These are phyloP conservation scores for Naso thynnoides DNA, from an alignment of 2,797 vertebrate species.

Conservation along the genomic window DNA sequence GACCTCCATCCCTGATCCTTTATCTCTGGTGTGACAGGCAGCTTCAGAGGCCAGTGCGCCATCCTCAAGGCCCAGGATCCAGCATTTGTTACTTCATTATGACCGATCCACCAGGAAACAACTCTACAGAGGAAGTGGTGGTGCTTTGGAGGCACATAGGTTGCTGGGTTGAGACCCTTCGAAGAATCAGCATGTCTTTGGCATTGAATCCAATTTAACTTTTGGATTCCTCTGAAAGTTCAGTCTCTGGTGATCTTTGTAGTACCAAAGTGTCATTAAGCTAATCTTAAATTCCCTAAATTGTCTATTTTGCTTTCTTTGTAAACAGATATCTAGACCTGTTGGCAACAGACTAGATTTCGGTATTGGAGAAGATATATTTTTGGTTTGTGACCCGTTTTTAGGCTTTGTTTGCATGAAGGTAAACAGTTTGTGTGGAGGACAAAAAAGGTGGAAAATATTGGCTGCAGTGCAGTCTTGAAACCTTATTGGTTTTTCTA, in stretches of 20 bases:
- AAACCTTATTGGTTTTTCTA: too few relatives aligned
- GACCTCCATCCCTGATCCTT: conserved; percentile 47
- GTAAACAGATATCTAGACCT: too few relatives aligned
- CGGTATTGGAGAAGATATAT: too few relatives aligned
- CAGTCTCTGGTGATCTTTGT: background rate
- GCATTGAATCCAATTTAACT: background rate
- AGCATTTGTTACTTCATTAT: conserved; percentile 42
- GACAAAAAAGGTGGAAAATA: too few relatives aligned
- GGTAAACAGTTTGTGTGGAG: too few relatives aligned
- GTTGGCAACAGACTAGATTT: too few relatives aligned
- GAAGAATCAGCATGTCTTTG: background rate
- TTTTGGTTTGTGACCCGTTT: too few relatives aligned
- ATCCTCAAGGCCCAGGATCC: conserved; percentile 22
- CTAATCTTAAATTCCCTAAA: too few relatives aligned
- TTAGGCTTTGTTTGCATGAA: too few relatives aligned
- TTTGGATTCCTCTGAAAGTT: background rate
- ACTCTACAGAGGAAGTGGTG: background rate
- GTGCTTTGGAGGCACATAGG: too few relatives aligned
- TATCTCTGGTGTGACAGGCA: conserved; percentile 48
- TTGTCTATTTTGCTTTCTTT: too few relatives aligned
- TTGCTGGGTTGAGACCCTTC: background rate
- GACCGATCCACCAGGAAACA: conserved; percentile 37
- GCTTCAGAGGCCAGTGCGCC: conserved; percentile 3
- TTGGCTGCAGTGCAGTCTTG: too few relatives aligned
- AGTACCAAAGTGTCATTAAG: background rate